Evolutionary conservation across 2,113 vertebrate species (phyloP), one percentile per base, ranked within the genome.

Genomic region (Philantomba maxwellii): DNA sequence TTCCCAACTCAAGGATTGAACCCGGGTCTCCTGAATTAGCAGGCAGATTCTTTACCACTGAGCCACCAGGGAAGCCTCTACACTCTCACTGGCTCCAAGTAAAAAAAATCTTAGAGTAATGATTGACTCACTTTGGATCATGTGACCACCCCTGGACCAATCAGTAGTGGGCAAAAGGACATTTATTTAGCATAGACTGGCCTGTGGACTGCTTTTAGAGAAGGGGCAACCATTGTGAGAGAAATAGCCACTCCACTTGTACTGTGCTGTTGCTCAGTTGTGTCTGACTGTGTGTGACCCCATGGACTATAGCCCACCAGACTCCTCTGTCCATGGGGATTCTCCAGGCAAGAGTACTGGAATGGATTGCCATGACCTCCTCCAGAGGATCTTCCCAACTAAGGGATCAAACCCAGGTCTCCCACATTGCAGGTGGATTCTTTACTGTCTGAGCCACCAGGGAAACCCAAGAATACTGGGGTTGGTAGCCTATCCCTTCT

Each of bases 121-220:
- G 49, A 73, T 47, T 80, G 28, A 58, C 13, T 81, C 28, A 28
- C 11, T 70, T 82, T 81, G 55, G 33, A 33, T 85, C 96, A 70
- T 94, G 90, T 91, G 95, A 78, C 33, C 17, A 89, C 10, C 17
- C 5, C 25, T 70, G 81, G 19, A 45, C 28, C 83, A 89, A 14
- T 91, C 43, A 47, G 16, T n/a, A 33, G 12, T 70, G 11, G 47
- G 28, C 30, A 55, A 51, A 60, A 87, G 23, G 55, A 26, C 21
- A 64, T 4, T 49, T 8, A 58, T 57, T 94, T 77, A n/a, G 39
- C 25, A 21, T 19, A 33, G 51, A 9, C 13, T 57, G 53, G 9
- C 7, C 8, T 4, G 36, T 75, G 28, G 33, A 13, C 30, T 57
- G 7, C 28, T 85, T 13, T 39, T 85, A 49, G 58, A 58, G 66